Conservation (phyloP, 2,113 vertebrate species). For the Lagopus leucura region DNA sequence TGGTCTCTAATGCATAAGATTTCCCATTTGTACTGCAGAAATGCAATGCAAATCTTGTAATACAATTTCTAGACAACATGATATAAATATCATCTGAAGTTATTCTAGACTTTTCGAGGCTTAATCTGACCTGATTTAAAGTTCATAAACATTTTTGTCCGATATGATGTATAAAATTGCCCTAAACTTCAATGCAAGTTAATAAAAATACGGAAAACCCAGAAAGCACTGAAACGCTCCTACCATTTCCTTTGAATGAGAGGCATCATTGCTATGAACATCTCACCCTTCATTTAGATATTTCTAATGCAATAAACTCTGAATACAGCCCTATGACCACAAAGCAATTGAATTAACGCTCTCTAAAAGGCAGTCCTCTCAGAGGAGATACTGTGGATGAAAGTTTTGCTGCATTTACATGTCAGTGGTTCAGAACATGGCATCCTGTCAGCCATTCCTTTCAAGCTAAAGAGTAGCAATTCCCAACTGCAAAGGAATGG, state of each 20-base stretch:
- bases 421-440: neutral
- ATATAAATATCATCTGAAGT: neutral
- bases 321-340: accelerated
- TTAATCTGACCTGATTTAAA: neutral
- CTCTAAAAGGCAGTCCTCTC: neutral
- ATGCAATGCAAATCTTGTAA: accelerated
- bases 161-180: neutral
- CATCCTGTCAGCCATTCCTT: neutral
- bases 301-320: neutral
- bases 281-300: neutral
- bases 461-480: neutral
- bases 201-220: neutral
- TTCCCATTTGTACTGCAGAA: neutral
- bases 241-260: neutral
- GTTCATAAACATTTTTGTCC: neutral
- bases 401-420: neutral
- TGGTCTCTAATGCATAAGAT: neutral
- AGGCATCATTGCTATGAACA: neutral
- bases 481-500: neutral
- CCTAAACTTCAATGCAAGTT: neutral
- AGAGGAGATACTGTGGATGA: neutral
- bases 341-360: neutral
- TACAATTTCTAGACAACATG: neutral
- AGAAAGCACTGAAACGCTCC: neutral
- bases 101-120: neutral